Evolutionary conservation across 1,140 invertebrate genomes (phyloP).

Genomic region (Temnothorax nylanderi): DNA sequence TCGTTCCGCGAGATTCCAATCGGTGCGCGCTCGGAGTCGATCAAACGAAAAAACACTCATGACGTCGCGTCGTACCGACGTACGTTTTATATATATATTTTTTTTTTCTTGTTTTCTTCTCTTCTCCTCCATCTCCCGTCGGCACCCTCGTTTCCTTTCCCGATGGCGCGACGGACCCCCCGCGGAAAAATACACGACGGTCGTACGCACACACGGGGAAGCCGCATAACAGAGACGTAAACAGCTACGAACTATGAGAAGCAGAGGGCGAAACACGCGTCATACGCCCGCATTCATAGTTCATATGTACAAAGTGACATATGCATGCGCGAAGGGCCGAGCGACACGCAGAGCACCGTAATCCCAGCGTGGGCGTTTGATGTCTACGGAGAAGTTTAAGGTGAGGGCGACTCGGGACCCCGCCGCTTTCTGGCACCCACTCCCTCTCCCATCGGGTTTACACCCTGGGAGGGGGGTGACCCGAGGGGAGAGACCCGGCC

Average conservation of each 20-base stretch:
- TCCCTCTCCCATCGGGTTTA: not conserved
- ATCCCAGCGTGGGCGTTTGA: slow-evolving; percentile 76
- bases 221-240: slow-evolving; percentile 67
- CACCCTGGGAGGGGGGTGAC: not conserved
- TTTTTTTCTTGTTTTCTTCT: slow-evolving; percentile 3
- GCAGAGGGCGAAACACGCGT: slow-evolving; percentile 56
- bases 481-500: not conserved
- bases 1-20: slow-evolving; percentile 24
- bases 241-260: slow-evolving; percentile 51
- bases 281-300: slow-evolving; percentile 68
- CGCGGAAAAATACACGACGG: slow-evolving; percentile 56
- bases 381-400: slow-evolving; percentile 73
- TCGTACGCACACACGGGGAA: not conserved
- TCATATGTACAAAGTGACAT: slow-evolving; percentile 72
- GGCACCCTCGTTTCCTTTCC: slow-evolving; percentile 46
- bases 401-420: not conserved
- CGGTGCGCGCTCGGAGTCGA: slow-evolving; percentile 24
- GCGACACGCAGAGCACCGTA: slow-evolving; percentile 59
- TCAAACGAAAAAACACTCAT: slow-evolving; percentile 51
- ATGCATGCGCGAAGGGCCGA: slow-evolving; percentile 68
- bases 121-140: not conserved
- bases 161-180: slow-evolving; percentile 52
- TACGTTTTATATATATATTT: slow-evolving; percentile 2
- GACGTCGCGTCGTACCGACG: slow-evolving; percentile 23
- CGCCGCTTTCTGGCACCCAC: not conserved